Percentiles rank a stretch among this genome's conserved stretches.
These are phyloP conservation scores for Pomatorhinus ruficollis DNA, from an alignment of 2,113 vertebrate genomes.

Conservation along the genomic window DNA sequence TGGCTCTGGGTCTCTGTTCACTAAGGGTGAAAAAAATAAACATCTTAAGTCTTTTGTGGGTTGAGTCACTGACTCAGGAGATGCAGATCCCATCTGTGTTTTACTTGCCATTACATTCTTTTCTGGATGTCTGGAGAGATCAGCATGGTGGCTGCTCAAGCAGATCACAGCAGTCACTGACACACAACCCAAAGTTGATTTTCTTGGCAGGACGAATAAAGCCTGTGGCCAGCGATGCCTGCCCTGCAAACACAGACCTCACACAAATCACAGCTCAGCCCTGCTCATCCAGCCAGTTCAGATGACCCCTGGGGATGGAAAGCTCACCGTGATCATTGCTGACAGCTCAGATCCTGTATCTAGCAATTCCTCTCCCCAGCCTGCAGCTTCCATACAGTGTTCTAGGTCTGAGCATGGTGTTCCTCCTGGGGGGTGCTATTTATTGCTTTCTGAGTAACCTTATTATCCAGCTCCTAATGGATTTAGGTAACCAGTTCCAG, in stretches of 20 bases:
- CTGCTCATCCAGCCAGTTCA: neutral
- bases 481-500: neutral
- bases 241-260: neutral
- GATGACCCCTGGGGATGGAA: neutral
- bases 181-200: neutral
- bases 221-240: neutral
- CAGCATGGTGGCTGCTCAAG: neutral
- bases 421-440: neutral
- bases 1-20: neutral
- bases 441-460: neutral
- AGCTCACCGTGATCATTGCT: rapidly evolving
- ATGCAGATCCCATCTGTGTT: neutral
- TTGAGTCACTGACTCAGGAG: neutral
- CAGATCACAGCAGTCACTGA: neutral
- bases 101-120: neutral
- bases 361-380: neutral
- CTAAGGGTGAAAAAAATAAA: neutral
- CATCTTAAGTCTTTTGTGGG: neutral
- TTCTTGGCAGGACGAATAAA: neutral
- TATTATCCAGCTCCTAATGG: neutral
- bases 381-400: neutral
- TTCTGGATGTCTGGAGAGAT: neutral
- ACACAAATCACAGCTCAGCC: neutral
- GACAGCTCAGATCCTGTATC: neutral
- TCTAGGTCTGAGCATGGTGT: neutral